phyloP scores from a whole-genome alignment of 2,888 invertebrate species.

The Polydrusus tereticollis region DNA sequence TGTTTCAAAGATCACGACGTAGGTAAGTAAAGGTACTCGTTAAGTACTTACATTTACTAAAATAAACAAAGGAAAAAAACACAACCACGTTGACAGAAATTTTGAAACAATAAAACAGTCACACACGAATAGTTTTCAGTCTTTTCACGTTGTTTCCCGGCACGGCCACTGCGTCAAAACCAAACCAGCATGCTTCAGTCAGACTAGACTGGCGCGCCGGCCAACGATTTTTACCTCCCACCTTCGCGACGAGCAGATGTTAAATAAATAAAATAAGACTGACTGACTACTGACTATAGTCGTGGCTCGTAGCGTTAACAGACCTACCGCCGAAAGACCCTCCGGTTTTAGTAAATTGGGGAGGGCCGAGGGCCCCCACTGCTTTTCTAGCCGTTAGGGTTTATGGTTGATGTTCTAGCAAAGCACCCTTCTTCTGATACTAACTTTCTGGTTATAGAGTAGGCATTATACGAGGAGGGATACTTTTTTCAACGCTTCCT shows the following conservation, averaged over 20 bases:
- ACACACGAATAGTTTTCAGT: conserved; percentile 30
- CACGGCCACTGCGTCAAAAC: conserved; percentile 25
- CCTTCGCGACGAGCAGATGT: conserved; percentile 58
- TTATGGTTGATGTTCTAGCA: conserved; percentile 14
- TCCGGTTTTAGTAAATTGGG: conserved; percentile 18
- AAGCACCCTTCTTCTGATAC: conserved; percentile 16
- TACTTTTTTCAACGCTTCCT: no score
- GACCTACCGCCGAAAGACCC: conserved; percentile 44
- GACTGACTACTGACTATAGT: no score
- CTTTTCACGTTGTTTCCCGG: conserved; percentile 21
- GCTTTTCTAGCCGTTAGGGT: conserved; percentile 29
- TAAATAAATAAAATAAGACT: conserved; percentile 60
- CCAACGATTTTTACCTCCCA: conserved; percentile 54
- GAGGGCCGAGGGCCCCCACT: conserved; percentile 27
- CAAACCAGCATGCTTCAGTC: conserved; percentile 38
- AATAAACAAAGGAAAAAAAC: conserved; percentile 23
- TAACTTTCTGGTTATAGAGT: no score
- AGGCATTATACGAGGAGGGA: no score
- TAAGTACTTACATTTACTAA: conserved; percentile 20
- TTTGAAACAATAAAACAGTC: conserved; percentile 32
- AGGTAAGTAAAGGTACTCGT: background rate
- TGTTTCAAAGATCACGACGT: conserved; percentile 1
- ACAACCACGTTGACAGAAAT: conserved; percentile 20
- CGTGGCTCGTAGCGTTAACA: background rate
- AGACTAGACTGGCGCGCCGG: conserved; percentile 43